Conservation (phyloP, 2,797 vertebrate species). For the Crypturellus tataupa region DNA sequence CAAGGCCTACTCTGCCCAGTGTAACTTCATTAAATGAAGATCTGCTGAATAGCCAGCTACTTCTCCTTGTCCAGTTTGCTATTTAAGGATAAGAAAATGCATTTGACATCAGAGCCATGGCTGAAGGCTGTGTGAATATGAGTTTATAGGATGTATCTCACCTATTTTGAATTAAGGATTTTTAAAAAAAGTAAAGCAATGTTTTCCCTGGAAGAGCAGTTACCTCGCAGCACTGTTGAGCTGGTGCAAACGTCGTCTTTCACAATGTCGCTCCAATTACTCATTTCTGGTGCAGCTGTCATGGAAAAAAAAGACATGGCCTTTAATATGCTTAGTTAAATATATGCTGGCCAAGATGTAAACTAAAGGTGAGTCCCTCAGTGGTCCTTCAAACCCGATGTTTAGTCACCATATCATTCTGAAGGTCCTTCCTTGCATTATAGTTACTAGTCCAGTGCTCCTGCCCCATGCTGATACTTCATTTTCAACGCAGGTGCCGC, state of each 20-base stretch:
- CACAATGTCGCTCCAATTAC: neutral
- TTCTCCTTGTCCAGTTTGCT: neutral
- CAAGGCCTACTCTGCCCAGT: neutral
- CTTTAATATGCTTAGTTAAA: neutral
- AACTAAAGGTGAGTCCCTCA: neutral
- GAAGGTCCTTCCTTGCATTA: neutral
- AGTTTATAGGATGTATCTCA: neutral
- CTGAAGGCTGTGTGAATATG: neutral
- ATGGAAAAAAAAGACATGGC: neutral
- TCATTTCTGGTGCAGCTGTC: neutral
- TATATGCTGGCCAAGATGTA: neutral
- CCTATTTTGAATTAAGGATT: neutral
- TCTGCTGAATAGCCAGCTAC: neutral
- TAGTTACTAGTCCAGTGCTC: neutral
- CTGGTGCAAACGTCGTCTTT: neutral
- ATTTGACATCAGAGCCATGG: neutral
- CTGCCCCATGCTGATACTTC: neutral
- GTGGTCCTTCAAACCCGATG: neutral
- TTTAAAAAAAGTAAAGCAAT: too few species aligned
- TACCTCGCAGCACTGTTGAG: neutral
- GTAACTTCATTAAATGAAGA: neutral
- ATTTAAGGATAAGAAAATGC: neutral
- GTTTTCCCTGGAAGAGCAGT: neutral
- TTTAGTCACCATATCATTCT: fast-evolving
- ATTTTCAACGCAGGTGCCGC: neutral